A percentile compares a stretch with the other conserved stretches of the same genome.
phyloP scores from a whole-genome alignment of 2,113 vertebrate genomes.

The Petroica traversi region DNA sequence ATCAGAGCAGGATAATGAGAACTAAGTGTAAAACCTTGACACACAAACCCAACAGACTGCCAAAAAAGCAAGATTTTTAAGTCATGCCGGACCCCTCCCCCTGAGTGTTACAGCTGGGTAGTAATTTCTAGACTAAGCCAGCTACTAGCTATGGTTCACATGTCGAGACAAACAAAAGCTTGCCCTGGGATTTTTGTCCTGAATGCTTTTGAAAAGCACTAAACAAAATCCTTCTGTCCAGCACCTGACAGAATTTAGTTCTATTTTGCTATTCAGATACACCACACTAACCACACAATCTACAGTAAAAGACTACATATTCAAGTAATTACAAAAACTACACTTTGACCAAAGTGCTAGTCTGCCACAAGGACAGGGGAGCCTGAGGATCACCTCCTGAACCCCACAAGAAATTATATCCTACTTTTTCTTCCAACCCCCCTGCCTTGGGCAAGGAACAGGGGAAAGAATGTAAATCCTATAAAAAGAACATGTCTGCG shows the following conservation, averaged over 20 bases:
- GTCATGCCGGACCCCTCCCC: neutral
- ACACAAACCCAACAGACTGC: neutral
- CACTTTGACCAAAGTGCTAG: neutral
- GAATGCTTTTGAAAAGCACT: neutral
- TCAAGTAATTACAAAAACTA: neutral
- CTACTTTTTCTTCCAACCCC: neutral
- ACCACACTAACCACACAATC: neutral
- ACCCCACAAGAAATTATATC: neutral
- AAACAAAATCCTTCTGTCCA: neutral
- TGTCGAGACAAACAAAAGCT: neutral
- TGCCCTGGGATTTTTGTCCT: neutral
- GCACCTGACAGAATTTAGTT: neutral
- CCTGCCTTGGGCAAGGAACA: neutral
- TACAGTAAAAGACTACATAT: neutral
- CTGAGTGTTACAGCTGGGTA: neutral
- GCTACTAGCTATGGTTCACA: neutral
- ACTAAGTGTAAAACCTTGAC: neutral
- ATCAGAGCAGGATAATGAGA: neutral
- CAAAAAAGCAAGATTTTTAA: neutral
- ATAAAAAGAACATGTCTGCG: neutral
- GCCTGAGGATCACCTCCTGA: neutral
- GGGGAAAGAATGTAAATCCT: neutral
- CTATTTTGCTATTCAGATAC: neutral
- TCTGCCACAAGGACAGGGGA: neutral
- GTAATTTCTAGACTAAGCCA: neutral